Percentiles rank a stretch among this genome's conserved stretches.
These are phyloP conservation scores for Rallus limicola DNA, from an alignment of 2,113 vertebrate genomes.

Conservation along the genomic window DNA sequence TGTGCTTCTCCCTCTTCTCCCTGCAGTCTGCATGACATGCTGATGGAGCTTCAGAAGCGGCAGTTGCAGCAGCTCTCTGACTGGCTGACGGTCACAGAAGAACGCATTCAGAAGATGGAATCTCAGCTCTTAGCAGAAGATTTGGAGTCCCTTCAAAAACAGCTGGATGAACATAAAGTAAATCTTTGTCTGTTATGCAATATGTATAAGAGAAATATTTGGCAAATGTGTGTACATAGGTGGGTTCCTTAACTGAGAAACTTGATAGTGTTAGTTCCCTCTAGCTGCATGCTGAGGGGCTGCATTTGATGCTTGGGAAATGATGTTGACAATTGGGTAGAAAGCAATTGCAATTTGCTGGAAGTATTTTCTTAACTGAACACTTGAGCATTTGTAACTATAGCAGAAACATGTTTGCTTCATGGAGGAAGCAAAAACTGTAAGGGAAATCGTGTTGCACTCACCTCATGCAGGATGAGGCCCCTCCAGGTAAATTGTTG, in stretches of 20 bases:
- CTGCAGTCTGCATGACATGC: conserved; percentile 89
- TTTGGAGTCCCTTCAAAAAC: conserved; percentile 81
- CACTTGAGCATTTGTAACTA: neutral
- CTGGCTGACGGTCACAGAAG: conserved; percentile 90
- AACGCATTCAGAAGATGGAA: conserved; percentile 91
- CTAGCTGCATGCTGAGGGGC: neutral
- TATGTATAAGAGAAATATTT: neutral
- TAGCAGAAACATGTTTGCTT: neutral
- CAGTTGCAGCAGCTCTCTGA: conserved; percentile 93
- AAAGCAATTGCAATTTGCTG: neutral
- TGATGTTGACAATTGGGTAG: neutral
- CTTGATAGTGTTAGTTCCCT: neutral
- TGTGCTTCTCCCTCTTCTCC: conserved; percentile 25
- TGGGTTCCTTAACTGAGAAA: neutral
- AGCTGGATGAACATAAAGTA: conserved; percentile 91
- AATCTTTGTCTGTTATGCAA: neutral
- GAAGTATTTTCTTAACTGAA: neutral
- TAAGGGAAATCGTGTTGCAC: neutral
- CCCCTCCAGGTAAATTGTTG: neutral
- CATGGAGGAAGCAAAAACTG: neutral
- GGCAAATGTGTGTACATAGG: neutral
- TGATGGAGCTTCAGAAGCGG: conserved; percentile 95
- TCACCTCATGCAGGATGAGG: neutral
- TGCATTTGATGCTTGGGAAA: neutral
- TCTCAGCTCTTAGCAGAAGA: conserved; percentile 74